These are phyloP conservation scores for Garrulus glandarius DNA, from an alignment of 2,797 vertebrate species.

Conservation along the genomic window DNA sequence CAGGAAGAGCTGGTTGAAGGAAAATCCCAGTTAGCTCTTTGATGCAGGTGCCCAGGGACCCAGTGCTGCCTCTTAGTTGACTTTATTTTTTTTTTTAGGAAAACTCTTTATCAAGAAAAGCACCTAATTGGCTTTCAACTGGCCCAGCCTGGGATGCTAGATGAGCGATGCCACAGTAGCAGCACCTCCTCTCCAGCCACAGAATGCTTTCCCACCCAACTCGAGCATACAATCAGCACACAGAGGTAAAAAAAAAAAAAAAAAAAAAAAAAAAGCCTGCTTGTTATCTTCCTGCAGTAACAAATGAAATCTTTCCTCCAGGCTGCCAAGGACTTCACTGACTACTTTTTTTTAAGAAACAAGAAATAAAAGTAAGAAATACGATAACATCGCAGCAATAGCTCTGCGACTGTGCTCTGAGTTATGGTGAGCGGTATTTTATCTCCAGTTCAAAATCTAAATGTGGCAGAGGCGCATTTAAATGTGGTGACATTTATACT, in stretches of 20 bases:
- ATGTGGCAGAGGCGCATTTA: conserved; percentile 54
- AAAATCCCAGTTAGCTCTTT: background rate
- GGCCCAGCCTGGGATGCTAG: background rate
- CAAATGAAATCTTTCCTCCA: conserved; percentile 15
- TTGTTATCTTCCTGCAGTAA: conserved; percentile 22
- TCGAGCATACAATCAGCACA: background rate
- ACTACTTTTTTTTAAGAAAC: conserved; percentile 36
- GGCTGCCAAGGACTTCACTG: background rate
- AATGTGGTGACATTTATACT: conserved; percentile 70
- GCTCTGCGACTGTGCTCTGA: background rate
- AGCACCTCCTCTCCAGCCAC: background rate
- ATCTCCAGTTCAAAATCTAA: conserved; percentile 65
- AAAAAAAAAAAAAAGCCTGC: background rate
- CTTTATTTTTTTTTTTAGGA: background rate
- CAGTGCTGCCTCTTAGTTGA: background rate
- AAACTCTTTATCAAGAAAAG: background rate
- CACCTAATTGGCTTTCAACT: background rate
- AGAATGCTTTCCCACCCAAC: background rate
- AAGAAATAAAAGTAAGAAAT: conserved; percentile 63
- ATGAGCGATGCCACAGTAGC: background rate
- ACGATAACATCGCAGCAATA: conserved; percentile 8
- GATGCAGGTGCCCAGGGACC: fast-evolving
- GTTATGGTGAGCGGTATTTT: conserved; percentile 30
- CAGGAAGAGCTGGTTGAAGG: background rate
- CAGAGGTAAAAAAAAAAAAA: background rate